A percentile compares a stretch with the other conserved stretches of the same genome.
These are phyloP conservation scores for Erebia aethiops DNA, from an alignment of 2,888 invertebrate genomes.

Conservation along the genomic window DNA sequence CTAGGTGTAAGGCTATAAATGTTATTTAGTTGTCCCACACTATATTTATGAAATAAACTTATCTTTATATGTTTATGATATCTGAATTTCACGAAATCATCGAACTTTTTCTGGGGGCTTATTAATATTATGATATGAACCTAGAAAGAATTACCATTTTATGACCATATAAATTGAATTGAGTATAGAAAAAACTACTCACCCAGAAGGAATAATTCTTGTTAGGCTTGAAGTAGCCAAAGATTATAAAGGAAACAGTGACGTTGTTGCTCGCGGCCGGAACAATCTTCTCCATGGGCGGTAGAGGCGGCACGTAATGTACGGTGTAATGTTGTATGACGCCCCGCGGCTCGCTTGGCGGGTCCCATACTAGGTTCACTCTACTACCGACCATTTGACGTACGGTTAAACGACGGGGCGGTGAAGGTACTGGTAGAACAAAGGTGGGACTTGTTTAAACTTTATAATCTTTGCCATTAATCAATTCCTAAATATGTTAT, in stretches of 20 bases:
- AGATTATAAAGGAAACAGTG: conserved; percentile 64
- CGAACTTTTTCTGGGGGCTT: no score
- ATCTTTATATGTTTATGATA: no score
- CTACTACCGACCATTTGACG: conserved; percentile 84
- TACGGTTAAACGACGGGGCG: conserved; percentile 86
- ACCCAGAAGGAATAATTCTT: conserved; percentile 89
- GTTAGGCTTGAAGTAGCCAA: conserved; percentile 80
- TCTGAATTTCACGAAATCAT: no score
- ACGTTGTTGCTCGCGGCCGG: conserved; percentile 64
- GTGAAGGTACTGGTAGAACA: conserved; percentile 81
- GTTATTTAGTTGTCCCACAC: no score
- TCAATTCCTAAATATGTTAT: no score
- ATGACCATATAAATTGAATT: neutral
- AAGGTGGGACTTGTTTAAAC: no score
- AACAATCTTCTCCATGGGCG: conserved; percentile 74
- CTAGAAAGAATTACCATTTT: no score
- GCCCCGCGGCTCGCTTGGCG: conserved; percentile 86
- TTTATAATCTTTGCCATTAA: no score
- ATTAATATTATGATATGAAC: no score
- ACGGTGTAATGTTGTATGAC: conserved; percentile 84
- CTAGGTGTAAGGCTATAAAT: no score
- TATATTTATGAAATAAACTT: no score
- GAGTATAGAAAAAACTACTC: conserved; percentile 45
- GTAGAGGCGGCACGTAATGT: conserved; percentile 86
- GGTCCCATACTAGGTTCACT: conserved; percentile 87